Conservation (phyloP, 1,140 invertebrate genomes). For the Drosophila lacertosa region DNA sequence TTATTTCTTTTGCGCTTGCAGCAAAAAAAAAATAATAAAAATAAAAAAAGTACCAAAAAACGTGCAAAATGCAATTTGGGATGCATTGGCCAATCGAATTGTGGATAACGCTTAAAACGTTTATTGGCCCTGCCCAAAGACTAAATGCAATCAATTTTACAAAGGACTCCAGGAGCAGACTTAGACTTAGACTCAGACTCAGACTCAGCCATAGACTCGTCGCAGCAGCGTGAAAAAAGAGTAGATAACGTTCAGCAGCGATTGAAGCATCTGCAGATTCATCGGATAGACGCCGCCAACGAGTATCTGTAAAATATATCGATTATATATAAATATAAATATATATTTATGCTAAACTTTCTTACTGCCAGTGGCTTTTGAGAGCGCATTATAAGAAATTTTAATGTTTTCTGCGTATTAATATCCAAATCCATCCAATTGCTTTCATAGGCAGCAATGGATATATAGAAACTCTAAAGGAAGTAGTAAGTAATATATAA, state of each 20-base stretch:
- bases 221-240: conserved; percentile 66
- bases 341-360: background rate
- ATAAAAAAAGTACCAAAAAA: no score
- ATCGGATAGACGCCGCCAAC: conserved; percentile 70
- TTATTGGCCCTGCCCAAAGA: conserved; percentile 38
- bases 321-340: conserved; percentile 1
- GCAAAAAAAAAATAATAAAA: background rate
- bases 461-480: conserved; percentile 61
- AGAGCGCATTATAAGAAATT: conserved; percentile 71
- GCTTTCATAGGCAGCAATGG: conserved; percentile 73
- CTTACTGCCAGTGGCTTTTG: conserved; percentile 74
- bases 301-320: conserved; percentile 49
- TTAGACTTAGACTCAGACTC: conserved; percentile 24
- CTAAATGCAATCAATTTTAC: conserved; percentile 76
- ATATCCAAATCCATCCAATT: conserved; percentile 75
- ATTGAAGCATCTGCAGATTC: conserved; percentile 72
- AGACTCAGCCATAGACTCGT: conserved; percentile 60
- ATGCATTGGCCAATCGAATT: conserved; percentile 60
- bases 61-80: conserved; percentile 45
- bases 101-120: conserved; percentile 33
- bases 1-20: conserved; percentile 57
- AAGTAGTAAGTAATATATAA: background rate
- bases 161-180: conserved; percentile 25
- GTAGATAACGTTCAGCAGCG: conserved; percentile 67
- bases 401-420: conserved; percentile 66